Percentiles rank a stretch among this genome's conserved stretches.
Conservation (phyloP, 1,140 invertebrate genomes). For the Cherax quadricarinatus region DNA sequence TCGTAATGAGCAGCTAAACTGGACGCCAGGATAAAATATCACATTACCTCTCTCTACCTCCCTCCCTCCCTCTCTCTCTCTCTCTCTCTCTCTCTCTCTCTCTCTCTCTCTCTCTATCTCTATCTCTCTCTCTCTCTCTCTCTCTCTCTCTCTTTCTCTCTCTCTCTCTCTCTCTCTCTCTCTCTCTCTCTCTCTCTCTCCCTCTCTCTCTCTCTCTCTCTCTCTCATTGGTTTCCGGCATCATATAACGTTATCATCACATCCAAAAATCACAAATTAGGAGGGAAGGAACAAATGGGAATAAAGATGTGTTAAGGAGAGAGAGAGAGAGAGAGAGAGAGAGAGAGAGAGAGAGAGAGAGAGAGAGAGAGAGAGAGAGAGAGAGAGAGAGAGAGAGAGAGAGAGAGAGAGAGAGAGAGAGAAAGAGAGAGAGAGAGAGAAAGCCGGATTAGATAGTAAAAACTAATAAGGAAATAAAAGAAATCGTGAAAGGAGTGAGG, state of each 20-base stretch:
- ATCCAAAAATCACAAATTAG: no score
- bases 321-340: not conserved
- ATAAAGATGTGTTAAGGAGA: not conserved
- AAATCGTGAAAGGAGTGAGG: no score
- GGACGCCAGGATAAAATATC: no score
- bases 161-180: no score
- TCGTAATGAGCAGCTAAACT: no score
- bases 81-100: no score
- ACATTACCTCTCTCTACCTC: no score
- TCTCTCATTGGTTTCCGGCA: not conserved
- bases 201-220: not conserved
- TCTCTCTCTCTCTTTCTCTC: no score
- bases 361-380: slow-evolving; percentile 7
- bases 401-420: slow-evolving; percentile 3
- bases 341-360: not conserved
- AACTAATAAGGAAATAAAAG: not conserved
- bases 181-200: no score
- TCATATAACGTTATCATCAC: no score
- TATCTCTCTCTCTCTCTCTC: not conserved
- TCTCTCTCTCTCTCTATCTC: no score
- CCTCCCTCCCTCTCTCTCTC: not conserved
- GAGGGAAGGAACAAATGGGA: no score
- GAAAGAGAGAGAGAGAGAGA: not conserved
- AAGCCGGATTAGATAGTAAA: not conserved
- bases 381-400: not conserved